Evolutionary conservation across 2,113 vertebrate genomes (phyloP).

Genomic region (Hippocampus barbouri): DNA sequence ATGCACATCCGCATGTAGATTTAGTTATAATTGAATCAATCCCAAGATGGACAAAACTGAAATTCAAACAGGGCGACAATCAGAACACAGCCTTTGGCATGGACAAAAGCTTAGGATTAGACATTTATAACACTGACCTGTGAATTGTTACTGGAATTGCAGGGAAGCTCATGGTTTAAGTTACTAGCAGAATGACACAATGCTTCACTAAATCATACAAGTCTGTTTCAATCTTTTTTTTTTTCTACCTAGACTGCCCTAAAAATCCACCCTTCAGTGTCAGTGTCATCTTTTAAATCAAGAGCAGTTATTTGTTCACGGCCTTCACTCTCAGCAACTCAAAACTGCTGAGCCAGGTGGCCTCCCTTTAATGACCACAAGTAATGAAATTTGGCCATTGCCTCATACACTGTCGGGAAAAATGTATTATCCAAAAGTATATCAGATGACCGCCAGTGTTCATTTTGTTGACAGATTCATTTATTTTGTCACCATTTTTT

Average conservation of each 20-base stretch:
- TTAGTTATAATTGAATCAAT: neutral
- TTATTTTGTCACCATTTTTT: no score
- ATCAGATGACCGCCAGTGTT: slow-evolving; percentile 12
- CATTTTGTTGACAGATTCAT: no score
- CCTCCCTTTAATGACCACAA: slow-evolving; percentile 20
- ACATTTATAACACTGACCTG: slow-evolving; percentile 4
- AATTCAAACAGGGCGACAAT: neutral
- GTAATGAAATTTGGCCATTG: slow-evolving; percentile 20
- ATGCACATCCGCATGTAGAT: neutral
- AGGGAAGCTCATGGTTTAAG: slow-evolving; percentile 26
- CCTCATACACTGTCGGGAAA: slow-evolving; percentile 1
- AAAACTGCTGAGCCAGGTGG: slow-evolving; percentile 30
- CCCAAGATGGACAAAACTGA: neutral
- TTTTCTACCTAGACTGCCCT: slow-evolving; percentile 8
- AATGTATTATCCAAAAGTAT: slow-evolving; percentile 22
- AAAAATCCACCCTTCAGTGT: slow-evolving; percentile 18
- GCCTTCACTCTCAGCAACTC: slow-evolving; percentile 12
- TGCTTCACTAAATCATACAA: slow-evolving; percentile 24
- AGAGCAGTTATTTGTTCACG: slow-evolving; percentile 12
- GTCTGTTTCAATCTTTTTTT: slow-evolving; percentile 20
- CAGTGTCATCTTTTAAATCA: slow-evolving; percentile 51
- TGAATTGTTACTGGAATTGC: slow-evolving; percentile 21
- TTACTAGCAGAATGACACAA: slow-evolving; percentile 32
- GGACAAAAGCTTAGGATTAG: neutral
- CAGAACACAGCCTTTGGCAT: neutral